phyloP scores from a whole-genome alignment of 1,140 invertebrate genomes.

The Carcinoscorpius rotundicauda region DNA sequence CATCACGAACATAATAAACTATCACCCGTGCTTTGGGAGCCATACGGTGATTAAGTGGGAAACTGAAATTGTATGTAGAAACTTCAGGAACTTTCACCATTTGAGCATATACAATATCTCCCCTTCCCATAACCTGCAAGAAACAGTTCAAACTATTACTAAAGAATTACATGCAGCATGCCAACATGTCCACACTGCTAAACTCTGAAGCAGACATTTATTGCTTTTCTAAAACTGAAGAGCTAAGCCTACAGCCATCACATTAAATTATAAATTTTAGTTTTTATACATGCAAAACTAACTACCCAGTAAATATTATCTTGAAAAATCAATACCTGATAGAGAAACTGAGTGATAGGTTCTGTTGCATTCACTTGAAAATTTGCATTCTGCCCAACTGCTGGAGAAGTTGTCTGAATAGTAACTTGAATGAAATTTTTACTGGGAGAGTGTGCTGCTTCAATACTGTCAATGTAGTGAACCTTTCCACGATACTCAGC shows the following conservation, averaged over 20 bases:
- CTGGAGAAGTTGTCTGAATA: constrained; percentile 43
- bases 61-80: constrained; percentile 34
- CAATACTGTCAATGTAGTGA: constrained; percentile 39
- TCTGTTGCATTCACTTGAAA: constrained; percentile 68
- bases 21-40: constrained; percentile 67
- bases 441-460: constrained; percentile 53
- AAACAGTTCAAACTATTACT: constrained; percentile 28
- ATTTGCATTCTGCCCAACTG: constrained; percentile 57
- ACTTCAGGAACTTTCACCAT: constrained; percentile 41
- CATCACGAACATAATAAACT: constrained; percentile 47
- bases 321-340: constrained; percentile 22
- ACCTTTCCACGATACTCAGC: constrained; percentile 25
- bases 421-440: constrained; percentile 61
- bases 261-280: no score
- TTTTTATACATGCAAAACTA: no score
- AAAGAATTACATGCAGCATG: no score
- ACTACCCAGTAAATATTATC: no score
- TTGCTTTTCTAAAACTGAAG: no score
- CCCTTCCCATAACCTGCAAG: constrained; percentile 74
- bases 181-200: no score
- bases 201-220: no score
- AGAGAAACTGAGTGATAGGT: constrained; percentile 45
- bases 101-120: constrained; percentile 61
- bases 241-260: no score
- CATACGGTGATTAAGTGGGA: constrained; percentile 64